Evolutionary conservation across 2,888 invertebrate species (phyloP), one percentile per base, ranked within the genome.

Genomic region (Hydropsyche betteni): DNA sequence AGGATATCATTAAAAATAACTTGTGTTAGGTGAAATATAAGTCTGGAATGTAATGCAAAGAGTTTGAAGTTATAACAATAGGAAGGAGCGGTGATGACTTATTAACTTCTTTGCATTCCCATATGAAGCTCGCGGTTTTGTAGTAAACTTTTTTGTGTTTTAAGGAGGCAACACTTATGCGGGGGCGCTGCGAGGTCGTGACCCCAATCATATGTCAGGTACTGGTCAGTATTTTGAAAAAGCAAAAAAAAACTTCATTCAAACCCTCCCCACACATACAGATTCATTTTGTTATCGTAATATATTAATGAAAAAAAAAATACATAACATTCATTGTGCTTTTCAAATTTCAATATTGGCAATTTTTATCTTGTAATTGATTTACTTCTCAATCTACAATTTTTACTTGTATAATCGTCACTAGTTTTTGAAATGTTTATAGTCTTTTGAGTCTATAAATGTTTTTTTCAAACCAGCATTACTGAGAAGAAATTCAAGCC

Each of bases 161-260:
- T 74, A 80, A 79, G 80, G 80, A 84, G 84, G 84, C 85, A 85
- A 85, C 86, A 91, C 94, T 89, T 96, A 96, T 92, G 95, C 95
- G 86, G 93, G 94, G 88, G 94, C 94, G 87, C 90, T 96, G 88
- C 93, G 94, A 87, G 95, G 95, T 86, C 91, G 92, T 83, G 91
- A 92, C 86, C 90, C 91, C 86, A 90, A 91, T 88, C 88, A 89
- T 88, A 92, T 95, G 92, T 92, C 95, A 94, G 95, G 95, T 95
- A 92, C 91, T 88, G 88, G 89, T 89, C 89, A 89, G 87, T 86
- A 86, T 85, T 77, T 80, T 78, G 77, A 79, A 78, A 76, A 75
- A 77, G 74, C 75, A 77, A 78, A 78, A 69, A 6, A 78, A 75
- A 76, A 75, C 14, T 76, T 78, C 74, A 75, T 76, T 75, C 73